Conservation (phyloP, 2,888 invertebrate species). For the Dolichopus griseipennis region DNA sequence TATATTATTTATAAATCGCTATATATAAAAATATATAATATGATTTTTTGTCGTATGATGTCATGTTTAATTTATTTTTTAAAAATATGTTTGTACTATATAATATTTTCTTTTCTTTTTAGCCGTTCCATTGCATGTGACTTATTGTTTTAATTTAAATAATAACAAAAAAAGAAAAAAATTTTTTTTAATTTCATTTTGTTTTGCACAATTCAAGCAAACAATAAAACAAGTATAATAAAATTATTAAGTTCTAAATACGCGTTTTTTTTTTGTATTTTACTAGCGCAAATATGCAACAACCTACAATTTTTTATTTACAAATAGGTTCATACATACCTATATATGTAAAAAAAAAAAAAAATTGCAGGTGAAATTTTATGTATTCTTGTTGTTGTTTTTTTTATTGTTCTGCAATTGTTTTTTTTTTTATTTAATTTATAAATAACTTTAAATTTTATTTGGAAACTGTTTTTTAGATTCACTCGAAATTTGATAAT, state of each 20-base stretch:
- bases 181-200: neutral
- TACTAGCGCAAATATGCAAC: neutral
- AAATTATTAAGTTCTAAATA: neutral
- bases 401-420: too few relatives aligned
- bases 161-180: neutral
- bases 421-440: neutral
- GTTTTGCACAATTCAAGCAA: neutral
- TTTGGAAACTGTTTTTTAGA: too few relatives aligned
- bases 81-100: too few relatives aligned
- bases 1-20: too few relatives aligned
- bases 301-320: too few relatives aligned
- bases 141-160: conserved; percentile 2
- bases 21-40: neutral
- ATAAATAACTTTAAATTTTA: too few relatives aligned
- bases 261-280: neutral
- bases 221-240: neutral
- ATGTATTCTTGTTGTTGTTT: too few relatives aligned
- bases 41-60: neutral
- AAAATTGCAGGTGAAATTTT: neutral
- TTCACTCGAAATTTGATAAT: too few relatives aligned
- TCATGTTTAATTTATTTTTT: conserved; percentile 4
- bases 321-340: neutral
- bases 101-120: neutral
- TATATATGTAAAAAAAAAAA: neutral
- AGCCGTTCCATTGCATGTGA: neutral